A percentile compares a stretch with the other conserved stretches of the same genome.
Conservation (phyloP, 2,797 vertebrate species). For the Hydrocynus forskahlii region DNA sequence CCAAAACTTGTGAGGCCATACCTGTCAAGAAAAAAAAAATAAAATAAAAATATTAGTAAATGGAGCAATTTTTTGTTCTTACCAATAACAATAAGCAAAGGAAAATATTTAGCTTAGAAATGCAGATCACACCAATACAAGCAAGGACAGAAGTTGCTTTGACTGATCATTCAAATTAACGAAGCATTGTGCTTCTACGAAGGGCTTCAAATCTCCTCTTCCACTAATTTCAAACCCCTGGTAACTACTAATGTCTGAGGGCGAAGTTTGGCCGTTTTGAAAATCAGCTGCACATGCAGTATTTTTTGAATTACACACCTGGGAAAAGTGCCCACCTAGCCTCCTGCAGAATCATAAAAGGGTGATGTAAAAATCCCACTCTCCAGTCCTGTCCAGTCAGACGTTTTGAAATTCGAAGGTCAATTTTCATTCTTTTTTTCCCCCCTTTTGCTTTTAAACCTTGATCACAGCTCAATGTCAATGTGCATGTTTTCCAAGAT, state of each 20-base stretch:
- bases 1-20: slow-evolving; percentile 99
- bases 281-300: slow-evolving; percentile 47
- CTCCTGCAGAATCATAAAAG: slow-evolving; percentile 5
- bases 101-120: neutral
- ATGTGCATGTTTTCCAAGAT: too few species aligned
- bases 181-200: neutral
- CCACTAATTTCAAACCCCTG: slow-evolving; percentile 57
- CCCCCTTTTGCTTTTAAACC: neutral
- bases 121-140: neutral
- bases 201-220: slow-evolving; percentile 15
- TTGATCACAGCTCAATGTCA: neutral
- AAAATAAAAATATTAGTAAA: neutral
- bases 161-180: neutral
- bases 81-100: neutral
- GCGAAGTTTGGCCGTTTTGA: slow-evolving; percentile 56
- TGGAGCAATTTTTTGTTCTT: neutral
- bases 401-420: slow-evolving; percentile 39
- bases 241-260: slow-evolving; percentile 65
- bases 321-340: slow-evolving; percentile 28
- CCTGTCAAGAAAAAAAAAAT: slow-evolving; percentile 75
- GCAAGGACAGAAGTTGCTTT: neutral
- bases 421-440: neutral
- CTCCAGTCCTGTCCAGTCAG: neutral
- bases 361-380: neutral
- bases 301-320: slow-evolving; percentile 46